phyloP scores from a whole-genome alignment of 2,113 vertebrate genomes.

The Holacanthus passer region DNA sequence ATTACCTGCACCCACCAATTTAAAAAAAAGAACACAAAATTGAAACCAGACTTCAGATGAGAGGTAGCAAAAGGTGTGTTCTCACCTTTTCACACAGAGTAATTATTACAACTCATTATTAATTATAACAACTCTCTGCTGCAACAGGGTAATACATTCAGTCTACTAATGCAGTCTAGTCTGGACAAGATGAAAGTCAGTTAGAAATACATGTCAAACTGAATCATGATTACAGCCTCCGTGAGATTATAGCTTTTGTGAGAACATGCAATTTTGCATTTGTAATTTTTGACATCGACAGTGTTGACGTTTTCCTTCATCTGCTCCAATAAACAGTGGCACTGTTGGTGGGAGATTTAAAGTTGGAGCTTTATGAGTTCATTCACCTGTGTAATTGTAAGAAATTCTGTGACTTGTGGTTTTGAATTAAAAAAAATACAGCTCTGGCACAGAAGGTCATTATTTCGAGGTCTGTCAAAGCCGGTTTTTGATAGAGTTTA shows the following conservation, averaged over 20 bases:
- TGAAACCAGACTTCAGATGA: constrained; percentile 18
- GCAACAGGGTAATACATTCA: constrained; percentile 11
- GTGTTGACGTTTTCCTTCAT: background rate
- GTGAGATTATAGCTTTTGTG: constrained; percentile 24
- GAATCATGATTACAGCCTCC: constrained; percentile 15
- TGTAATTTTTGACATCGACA: constrained; percentile 24
- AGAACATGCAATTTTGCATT: constrained; percentile 23
- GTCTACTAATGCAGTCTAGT: constrained; percentile 7
- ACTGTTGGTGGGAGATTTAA: background rate
- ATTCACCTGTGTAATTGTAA: background rate
- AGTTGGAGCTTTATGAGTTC: background rate
- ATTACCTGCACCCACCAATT: constrained; percentile 22
- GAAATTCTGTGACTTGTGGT: background rate
- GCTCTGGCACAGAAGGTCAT: background rate
- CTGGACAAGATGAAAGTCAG: constrained; percentile 27
- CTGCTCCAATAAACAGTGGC: background rate
- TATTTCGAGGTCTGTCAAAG: background rate
- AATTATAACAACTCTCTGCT: background rate
- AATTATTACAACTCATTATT: constrained; percentile 36
- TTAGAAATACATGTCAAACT: constrained; percentile 14
- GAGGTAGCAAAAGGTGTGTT: background rate
- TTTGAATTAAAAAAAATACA: background rate
- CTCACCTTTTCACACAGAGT: constrained; percentile 26
- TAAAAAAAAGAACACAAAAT: constrained; percentile 48
- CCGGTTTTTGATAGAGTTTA: too few relatives aligned